A percentile compares a stretch with the other conserved stretches of the same genome.
Evolutionary conservation across 1,140 invertebrate species (phyloP).

Genomic region (Chironomus tepperi): DNA sequence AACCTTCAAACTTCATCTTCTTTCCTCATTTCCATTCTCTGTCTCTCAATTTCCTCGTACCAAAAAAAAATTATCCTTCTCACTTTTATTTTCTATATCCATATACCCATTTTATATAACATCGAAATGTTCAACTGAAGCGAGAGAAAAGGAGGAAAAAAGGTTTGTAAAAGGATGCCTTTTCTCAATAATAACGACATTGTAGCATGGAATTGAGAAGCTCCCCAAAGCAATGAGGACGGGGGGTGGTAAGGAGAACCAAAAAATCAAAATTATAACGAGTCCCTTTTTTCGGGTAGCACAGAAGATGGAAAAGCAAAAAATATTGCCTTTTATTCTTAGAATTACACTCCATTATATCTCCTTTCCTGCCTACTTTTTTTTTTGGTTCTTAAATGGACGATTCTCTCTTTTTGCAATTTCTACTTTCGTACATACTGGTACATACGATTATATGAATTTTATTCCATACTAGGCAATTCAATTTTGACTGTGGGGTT

Average conservation of each 20-base stretch:
- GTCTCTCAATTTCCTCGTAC: too few relatives aligned
- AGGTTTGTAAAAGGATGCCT: background rate
- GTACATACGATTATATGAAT: background rate
- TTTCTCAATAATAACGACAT: background rate
- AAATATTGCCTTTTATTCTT: background rate
- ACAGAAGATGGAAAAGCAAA: background rate
- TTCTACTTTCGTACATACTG: too few relatives aligned
- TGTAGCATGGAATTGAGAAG: background rate
- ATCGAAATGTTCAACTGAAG: background rate
- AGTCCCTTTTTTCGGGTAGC: background rate
- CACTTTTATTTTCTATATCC: background rate
- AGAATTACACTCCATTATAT: background rate
- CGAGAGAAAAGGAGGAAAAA: background rate
- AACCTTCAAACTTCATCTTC: background rate
- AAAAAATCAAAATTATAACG: background rate
- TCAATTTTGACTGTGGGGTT: background rate
- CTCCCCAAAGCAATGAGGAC: too few relatives aligned
- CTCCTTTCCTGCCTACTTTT: background rate
- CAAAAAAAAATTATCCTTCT: background rate
- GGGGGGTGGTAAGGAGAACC: too few relatives aligned
- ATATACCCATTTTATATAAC: background rate
- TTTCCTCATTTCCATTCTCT: background rate
- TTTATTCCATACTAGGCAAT: background rate
- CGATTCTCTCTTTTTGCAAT: background rate
- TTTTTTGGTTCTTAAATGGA: background rate